phyloP scores from a whole-genome alignment of 1,140 invertebrate genomes.

The Trachymyrmex cornetzi region DNA sequence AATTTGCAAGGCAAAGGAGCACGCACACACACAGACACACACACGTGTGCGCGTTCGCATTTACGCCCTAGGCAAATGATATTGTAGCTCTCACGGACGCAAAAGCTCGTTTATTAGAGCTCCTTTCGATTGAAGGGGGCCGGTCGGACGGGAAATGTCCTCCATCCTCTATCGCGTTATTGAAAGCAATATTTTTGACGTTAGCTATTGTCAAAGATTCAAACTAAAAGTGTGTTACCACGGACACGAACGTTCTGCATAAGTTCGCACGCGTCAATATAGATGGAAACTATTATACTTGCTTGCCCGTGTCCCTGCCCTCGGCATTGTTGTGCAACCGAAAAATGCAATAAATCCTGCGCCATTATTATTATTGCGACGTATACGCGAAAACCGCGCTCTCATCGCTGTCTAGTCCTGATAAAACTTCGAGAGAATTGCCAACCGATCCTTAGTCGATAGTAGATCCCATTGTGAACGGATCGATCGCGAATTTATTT shows the following conservation, averaged over 20 bases:
- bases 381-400: conserved; percentile 13
- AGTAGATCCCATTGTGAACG: not conserved
- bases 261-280: conserved; percentile 44
- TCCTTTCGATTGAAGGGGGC: conserved; percentile 36
- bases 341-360: conserved; percentile 68
- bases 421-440: conserved; percentile 16
- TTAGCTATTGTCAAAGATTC: conserved; percentile 63
- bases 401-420: conserved; percentile 9
- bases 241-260: conserved; percentile 27
- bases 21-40: not conserved
- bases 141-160: not conserved
- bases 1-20: conserved; percentile 66
- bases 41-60: too few species aligned
- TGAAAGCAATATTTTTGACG: conserved; percentile 70
- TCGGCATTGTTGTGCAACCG: conserved; percentile 52
- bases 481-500: conserved; percentile 42
- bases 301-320: not conserved
- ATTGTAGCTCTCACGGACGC: conserved; percentile 12
- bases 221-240: conserved; percentile 49
- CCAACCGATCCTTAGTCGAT: not conserved
- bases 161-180: conserved; percentile 42
- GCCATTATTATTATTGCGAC: conserved; percentile 57
- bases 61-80: not conserved
- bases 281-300: conserved; percentile 38
- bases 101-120: conserved; percentile 59